Conservation (phyloP, 2,888 invertebrate species). For the Laspeyria flexula region DNA sequence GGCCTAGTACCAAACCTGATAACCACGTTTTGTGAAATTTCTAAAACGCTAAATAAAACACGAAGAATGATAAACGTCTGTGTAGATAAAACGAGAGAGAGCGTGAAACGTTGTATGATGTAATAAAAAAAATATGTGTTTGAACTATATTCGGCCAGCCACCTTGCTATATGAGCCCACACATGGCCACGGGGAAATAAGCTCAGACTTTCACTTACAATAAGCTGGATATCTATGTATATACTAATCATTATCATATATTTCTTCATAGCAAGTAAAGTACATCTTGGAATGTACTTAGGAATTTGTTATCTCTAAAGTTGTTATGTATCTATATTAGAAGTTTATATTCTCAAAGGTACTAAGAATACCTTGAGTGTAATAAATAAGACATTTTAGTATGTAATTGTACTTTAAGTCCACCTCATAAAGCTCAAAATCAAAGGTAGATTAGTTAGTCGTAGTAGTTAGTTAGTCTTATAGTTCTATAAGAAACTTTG, state of each 20-base stretch:
- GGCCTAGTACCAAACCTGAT: slow-evolving; percentile 8
- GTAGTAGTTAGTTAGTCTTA: too few species aligned
- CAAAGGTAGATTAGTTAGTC: too few species aligned
- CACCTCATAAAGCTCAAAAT: too few species aligned
- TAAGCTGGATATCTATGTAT: background rate
- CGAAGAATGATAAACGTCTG: slow-evolving; percentile 29
- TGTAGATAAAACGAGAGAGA: slow-evolving; percentile 50
- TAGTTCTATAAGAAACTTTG: too few species aligned
- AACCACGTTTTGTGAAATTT: slow-evolving; percentile 14
- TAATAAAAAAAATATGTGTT: slow-evolving; percentile 57
- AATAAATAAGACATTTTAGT: too few species aligned
- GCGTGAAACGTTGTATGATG: slow-evolving; percentile 51
- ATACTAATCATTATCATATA: background rate
- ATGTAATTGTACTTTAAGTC: too few species aligned
- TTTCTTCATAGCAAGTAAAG: too few species aligned
- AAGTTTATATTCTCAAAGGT: too few species aligned
- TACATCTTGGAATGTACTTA: too few species aligned
- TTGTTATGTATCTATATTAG: too few species aligned
- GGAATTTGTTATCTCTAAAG: too few species aligned
- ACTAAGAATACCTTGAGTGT: too few species aligned
- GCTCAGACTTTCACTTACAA: slow-evolving; percentile 43
- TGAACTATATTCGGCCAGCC: slow-evolving; percentile 40
- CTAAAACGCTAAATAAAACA: slow-evolving; percentile 23
- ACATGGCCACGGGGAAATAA: slow-evolving; percentile 40
- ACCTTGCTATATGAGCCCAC: slow-evolving; percentile 40